phyloP scores from a whole-genome alignment of 2,113 vertebrate species.

The Crotalus helleri region DNA sequence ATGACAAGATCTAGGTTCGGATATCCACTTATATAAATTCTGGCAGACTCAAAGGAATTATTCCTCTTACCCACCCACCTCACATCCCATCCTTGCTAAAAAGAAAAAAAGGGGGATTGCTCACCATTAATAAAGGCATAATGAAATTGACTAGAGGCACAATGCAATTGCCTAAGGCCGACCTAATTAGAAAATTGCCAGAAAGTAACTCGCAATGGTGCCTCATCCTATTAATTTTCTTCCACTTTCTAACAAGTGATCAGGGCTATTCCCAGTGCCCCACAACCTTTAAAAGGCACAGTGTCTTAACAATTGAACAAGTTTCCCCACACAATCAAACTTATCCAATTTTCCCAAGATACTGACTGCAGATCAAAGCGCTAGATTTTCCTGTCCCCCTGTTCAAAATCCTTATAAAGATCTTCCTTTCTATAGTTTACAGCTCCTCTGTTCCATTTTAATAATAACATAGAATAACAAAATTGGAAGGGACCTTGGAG shows the following conservation, averaged over 20 bases:
- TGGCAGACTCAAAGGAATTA: neutral
- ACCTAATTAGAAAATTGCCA: neutral
- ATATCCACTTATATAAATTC: neutral
- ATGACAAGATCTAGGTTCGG: neutral
- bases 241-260: neutral
- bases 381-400: neutral
- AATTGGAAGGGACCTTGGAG: too few species aligned
- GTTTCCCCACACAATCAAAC: neutral
- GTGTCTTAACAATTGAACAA: neutral
- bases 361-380: neutral
- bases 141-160: neutral
- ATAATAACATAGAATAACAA: neutral
- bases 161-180: neutral
- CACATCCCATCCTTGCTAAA: neutral
- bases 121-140: neutral
- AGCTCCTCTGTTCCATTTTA: neutral
- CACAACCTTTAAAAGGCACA: neutral
- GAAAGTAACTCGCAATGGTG: neutral
- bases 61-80: neutral
- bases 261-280: neutral
- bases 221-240: neutral
- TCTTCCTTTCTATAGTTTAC: neutral
- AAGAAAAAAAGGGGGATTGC: neutral
- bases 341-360: neutral
- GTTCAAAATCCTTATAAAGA: neutral